Base-by-base conservation (phyloP, 1,140 invertebrate species). In the Bombus waltoni region DNA sequence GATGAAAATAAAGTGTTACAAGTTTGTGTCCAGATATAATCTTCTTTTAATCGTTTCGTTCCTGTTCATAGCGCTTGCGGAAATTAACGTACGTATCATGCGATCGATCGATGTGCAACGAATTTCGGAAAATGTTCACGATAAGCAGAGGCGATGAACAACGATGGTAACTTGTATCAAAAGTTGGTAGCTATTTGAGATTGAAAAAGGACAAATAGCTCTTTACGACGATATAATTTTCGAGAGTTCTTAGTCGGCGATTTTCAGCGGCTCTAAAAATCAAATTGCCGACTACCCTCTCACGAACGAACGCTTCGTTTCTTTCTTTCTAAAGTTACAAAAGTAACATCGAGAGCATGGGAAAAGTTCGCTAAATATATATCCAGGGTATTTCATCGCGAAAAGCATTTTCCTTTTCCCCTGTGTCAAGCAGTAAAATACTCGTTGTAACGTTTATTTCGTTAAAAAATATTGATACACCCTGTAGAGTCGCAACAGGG, bases 211-310 rank as follows among this genome's bases (percentile, higher is more conserved):
- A 38, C 6, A 18, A 53, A 53, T 18, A 53, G 47, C 47, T 53
- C 18, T 53, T 53, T 53, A 22, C 5, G 47, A 53, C 18, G 47
- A 22, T 53, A 53, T 6, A 22, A 53, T 6, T 53, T 53, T 53
- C 18, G 0, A 5, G 0, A 18, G 6, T 6, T 18, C 0, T 18
- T 5, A 18, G 6, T 47, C 15, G 5, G 1, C 15, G 47, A 18
- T 47, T 18, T 0, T 1, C 15, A 47, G 47, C 47, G 15, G 5
- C 47, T 53, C 5, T 53, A 53, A 53, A 53, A 53, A 53, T 53
- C 47, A 53, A 53, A 53, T 22, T 22, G 47, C 0, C 47, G 47
- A 53, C 5, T 22, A 22, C 0, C 22, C 18, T 53, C 6, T 53
- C 47, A 2, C 47, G 18, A 53, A 42, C 42, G 47, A 53, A 42